Evolutionary conservation across 53 echinoderm and acorn worm species (phyloP), one percentile per base, ranked within the genome.

Genomic region (Astropecten irregularis): DNA sequence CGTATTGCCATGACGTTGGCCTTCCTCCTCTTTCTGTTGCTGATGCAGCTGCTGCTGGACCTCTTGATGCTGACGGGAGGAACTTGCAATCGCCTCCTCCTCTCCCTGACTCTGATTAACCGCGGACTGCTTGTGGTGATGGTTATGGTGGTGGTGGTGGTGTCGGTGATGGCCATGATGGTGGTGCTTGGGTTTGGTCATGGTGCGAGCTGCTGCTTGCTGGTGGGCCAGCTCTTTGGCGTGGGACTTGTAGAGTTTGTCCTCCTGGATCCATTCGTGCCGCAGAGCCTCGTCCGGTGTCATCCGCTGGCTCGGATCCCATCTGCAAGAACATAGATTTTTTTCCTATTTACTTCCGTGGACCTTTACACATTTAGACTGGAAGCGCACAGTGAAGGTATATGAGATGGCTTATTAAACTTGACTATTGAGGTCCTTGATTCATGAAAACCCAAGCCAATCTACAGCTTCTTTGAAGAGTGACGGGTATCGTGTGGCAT

Each of bases 201-300:
- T 29, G 63, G 79, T 57, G 10, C 70, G 42, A 58, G 27, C n/a
- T 39, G 62, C 36, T 30, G 64, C 35, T 29, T 73, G 77, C 68
- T 88, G 88, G 44, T 83, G 84, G 4, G 74, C 64, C 8, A 50
- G 68, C 22, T 82, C 74, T 55, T 84, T 89, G 32, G 39, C 69
- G 69, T 85, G 89, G 5, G 89, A 77, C 71, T 87, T 83, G 65
- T 90, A 82, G 48, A 71, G 60, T 49, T 92, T 92, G 60, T 87
- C 94, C 46, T 96, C 97, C 28, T 89, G 93, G 50, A 96, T 90
- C 93, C 93, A 96, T 0, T 91, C 90, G 37, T 96, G 97, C 48
- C 86, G 87, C 32, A 96, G 42, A 14, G 97, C 97, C 63, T 96
- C 84, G 16, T 96, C 97, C 23, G 97, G 97, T 26, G 94, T 92